A percentile compares a stretch with the other conserved stretches of the same genome.
These are phyloP conservation scores for Dolichotis patagonum DNA, from an alignment of 2,113 vertebrate species.

Conservation along the genomic window DNA sequence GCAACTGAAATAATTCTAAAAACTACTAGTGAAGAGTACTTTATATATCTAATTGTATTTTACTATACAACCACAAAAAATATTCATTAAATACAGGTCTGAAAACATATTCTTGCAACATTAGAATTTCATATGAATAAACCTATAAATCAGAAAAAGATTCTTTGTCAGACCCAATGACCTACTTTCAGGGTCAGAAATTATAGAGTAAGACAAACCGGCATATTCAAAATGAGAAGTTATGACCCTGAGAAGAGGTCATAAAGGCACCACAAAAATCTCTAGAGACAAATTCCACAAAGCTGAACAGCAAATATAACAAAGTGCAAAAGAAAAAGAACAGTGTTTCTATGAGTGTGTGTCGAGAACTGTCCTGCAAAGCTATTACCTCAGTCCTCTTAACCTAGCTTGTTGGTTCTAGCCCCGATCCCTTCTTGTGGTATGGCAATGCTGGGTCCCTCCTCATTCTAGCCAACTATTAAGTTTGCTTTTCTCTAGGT, in stretches of 20 bases:
- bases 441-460: not conserved
- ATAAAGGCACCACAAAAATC: not conserved
- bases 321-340: not conserved
- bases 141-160: not conserved
- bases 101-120: slow-evolving; percentile 15
- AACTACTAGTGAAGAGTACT: slow-evolving; percentile 6
- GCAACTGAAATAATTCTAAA: slow-evolving; percentile 17
- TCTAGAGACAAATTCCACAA: not conserved
- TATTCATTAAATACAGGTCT: slow-evolving; percentile 37
- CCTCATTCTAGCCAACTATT: not conserved
- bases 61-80: slow-evolving; percentile 20
- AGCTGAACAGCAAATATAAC: not conserved
- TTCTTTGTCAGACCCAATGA: slow-evolving; percentile 26
- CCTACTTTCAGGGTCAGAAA: not conserved
- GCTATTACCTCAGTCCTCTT: not conserved
- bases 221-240: not conserved
- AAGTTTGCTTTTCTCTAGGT: not conserved
- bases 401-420: not conserved
- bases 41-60: slow-evolving; percentile 1
- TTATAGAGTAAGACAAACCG: not conserved
- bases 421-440: not conserved
- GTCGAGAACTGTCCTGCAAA: not conserved
- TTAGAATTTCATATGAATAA: slow-evolving; percentile 26
- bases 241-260: not conserved
- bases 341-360: not conserved